phyloP scores from a whole-genome alignment of 2,113 vertebrate genomes.

The Nothoprocta perdicaria region DNA sequence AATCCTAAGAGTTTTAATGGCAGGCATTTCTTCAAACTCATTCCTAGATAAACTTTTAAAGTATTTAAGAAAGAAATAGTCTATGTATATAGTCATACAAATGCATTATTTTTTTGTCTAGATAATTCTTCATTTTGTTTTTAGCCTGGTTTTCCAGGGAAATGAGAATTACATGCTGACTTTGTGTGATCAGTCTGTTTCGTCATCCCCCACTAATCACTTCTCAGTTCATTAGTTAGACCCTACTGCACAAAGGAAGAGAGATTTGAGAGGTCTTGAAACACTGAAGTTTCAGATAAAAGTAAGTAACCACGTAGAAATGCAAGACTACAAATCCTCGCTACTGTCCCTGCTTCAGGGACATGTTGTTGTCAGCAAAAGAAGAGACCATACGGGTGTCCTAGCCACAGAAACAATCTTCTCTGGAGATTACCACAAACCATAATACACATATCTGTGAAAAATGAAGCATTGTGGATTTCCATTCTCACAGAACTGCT shows the following conservation, averaged over 20 bases:
- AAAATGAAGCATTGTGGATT: background rate
- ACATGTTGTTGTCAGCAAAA: background rate
- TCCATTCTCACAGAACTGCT: background rate
- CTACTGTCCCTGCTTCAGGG: background rate
- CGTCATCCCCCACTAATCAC: background rate
- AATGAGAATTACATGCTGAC: background rate
- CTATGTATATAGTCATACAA: background rate
- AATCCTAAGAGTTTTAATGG: background rate
- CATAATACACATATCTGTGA: background rate
- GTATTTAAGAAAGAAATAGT: background rate
- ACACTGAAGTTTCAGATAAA: background rate
- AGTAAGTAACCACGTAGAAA: background rate
- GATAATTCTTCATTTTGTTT: background rate
- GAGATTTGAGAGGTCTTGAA: background rate
- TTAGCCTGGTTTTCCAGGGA: background rate
- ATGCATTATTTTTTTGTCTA: background rate
- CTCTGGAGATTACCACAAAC: background rate
- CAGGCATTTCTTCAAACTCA: background rate
- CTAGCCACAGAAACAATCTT: background rate
- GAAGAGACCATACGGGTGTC: background rate
- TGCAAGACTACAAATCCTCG: background rate
- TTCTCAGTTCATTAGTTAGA: background rate
- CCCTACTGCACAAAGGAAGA: background rate
- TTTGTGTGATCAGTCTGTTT: background rate
- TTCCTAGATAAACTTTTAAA: background rate